A percentile compares a stretch with the other conserved stretches of the same genome.
These are phyloP conservation scores for Hemithea aestivaria DNA, from an alignment of 2,888 invertebrate genomes.

Conservation along the genomic window DNA sequence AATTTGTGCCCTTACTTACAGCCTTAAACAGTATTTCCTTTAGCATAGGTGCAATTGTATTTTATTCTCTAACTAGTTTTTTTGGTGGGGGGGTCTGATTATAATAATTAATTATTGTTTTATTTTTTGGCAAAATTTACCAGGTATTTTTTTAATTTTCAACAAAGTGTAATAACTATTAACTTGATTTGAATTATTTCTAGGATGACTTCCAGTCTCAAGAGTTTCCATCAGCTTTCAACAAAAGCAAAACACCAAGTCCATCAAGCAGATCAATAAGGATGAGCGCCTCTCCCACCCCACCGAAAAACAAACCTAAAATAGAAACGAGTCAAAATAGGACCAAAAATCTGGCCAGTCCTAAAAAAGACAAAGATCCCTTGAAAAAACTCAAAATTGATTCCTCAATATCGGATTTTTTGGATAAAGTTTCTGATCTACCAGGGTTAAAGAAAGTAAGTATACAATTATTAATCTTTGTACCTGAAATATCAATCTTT, in stretches of 20 bases:
- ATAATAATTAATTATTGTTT: no score
- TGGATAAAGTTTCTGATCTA: slow-evolving; percentile 39
- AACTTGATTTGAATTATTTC: slow-evolving; percentile 13
- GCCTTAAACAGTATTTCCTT: no score
- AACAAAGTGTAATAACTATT: no score
- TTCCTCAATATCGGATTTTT: slow-evolving; percentile 39
- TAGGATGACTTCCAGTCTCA: slow-evolving; percentile 39
- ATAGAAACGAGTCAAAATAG: slow-evolving; percentile 17
- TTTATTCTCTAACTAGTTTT: no score
- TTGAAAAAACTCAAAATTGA: slow-evolving; percentile 48
- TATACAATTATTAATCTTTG: slow-evolving; percentile 1
- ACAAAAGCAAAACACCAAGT: slow-evolving; percentile 27
- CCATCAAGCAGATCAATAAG: slow-evolving; percentile 36
- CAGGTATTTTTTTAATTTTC: no score
- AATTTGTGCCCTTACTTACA: no score
- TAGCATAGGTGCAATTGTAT: no score
- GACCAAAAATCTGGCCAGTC: slow-evolving; percentile 28
- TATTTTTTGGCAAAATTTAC: no score
- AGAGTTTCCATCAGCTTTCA: slow-evolving; percentile 34
- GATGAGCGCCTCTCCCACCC: slow-evolving; percentile 43
- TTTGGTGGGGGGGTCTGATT: no score
- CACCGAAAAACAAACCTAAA: slow-evolving; percentile 30
- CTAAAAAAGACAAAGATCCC: slow-evolving; percentile 42
- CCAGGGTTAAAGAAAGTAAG: slow-evolving; percentile 44
- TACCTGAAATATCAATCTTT: no score